Conservation (phyloP, 2,888 invertebrate genomes). For the Agrochola circellaris region DNA sequence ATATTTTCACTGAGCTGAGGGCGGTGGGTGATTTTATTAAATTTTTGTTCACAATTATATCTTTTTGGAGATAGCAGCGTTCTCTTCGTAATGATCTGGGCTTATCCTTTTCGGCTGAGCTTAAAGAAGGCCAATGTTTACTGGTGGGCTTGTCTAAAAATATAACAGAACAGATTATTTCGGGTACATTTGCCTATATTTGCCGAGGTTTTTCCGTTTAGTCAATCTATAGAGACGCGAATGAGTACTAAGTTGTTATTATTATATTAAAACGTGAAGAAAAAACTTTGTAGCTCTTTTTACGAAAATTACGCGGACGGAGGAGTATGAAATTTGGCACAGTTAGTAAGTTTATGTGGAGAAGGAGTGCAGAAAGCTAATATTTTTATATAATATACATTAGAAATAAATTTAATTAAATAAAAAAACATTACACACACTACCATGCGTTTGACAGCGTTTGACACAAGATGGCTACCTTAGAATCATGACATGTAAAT, state of each 20-base stretch:
- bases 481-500: too few species aligned
- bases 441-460: too few species aligned
- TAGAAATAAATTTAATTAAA: too few species aligned
- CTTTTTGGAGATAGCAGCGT: conserved; percentile 40
- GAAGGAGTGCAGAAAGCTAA: too few species aligned
- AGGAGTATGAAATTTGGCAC: too few species aligned
- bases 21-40: conserved; percentile 63
- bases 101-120: conserved; percentile 49
- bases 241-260: conserved; percentile 1
- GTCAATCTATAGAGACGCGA: not conserved
- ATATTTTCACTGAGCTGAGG: conserved; percentile 68
- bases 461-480: too few species aligned
- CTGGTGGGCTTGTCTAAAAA: conserved; percentile 23
- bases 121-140: conserved; percentile 34
- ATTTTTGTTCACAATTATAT: conserved; percentile 52
- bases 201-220: not conserved
- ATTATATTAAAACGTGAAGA: too few species aligned
- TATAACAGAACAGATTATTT: conserved; percentile 46
- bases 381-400: too few species aligned
- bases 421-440: too few species aligned
- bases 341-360: too few species aligned
- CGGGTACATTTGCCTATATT: conserved; percentile 13
- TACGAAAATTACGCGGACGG: too few species aligned
- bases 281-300: too few species aligned
- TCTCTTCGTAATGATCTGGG: conserved; percentile 38